phyloP scores from a whole-genome alignment of 2,888 invertebrate genomes.

The Cephus runcator region DNA sequence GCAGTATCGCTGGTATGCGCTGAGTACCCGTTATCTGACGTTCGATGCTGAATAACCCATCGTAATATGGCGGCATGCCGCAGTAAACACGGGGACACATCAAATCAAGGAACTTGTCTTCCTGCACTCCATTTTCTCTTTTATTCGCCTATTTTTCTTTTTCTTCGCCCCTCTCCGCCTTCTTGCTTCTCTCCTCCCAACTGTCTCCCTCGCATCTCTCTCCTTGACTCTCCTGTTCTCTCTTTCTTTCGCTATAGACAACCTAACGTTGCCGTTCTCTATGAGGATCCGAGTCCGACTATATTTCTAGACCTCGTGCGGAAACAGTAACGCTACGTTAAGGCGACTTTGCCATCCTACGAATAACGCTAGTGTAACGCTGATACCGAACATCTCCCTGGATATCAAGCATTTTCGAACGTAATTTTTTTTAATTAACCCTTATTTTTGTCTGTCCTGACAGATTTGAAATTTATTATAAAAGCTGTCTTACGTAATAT shows the following conservation, averaged over 20 bases:
- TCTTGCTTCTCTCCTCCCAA: not conserved
- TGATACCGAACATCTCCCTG: not conserved
- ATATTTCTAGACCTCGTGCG: not conserved
- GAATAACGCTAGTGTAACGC: not conserved
- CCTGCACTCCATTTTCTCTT: constrained; percentile 15
- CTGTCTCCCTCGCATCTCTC: not conserved
- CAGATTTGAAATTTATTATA: not conserved
- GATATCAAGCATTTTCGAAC: not conserved
- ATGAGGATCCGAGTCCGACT: not conserved
- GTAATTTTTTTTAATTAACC: not conserved
- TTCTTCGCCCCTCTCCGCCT: not conserved
- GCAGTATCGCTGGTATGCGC: constrained; percentile 38
- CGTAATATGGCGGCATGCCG: constrained; percentile 42
- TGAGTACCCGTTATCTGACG: constrained; percentile 22
- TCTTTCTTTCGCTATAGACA: not conserved
- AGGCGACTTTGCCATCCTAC: not conserved
- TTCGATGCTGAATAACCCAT: constrained; percentile 51
- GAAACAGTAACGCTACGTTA: not conserved
- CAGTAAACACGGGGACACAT: constrained; percentile 32
- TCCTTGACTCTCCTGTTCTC: not conserved
- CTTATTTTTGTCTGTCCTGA: not conserved
- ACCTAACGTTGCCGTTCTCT: not conserved
- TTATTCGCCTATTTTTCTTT: not conserved
- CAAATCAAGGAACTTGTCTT: constrained; percentile 24
- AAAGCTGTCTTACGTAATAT: not conserved